Base-by-base conservation (phyloP, 2,797 vertebrate genomes). In the Tenualosa thibaudeaui region DNA sequence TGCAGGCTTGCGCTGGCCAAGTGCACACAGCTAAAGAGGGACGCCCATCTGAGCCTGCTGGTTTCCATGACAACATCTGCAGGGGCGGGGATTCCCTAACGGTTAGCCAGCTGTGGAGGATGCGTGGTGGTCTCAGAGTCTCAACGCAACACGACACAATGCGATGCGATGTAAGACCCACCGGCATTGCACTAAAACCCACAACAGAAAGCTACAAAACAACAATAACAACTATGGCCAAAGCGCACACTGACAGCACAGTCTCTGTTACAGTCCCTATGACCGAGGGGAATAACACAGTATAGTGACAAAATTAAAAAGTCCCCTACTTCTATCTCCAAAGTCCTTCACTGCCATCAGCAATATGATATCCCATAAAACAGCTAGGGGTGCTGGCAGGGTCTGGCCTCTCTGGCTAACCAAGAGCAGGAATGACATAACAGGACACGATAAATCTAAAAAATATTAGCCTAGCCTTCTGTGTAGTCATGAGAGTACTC, bases 51-150 rank as follows among this genome's bases (percentile, higher is more conserved):
- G 91, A 93, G 86, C 88, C 53, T 1, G 83, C 88, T 90, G 86
- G 94, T 96, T 95, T 91, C 95, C 94, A 95, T 95, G 94, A 93
- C 93, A 95, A 95, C 95, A 93, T 94, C 93, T 94, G 94, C 93
- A 94, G 88, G 92, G 92, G 91, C 92, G 91, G 93, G 92, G 92
- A 92, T 93, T 94, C 89, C 91, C 90, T 91, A 91, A 93, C 89
- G 90, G 89, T 88, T 91, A 87, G 89, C 90, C 88, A 90, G 87
- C 88, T 89, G 85, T 89, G 75, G 88, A 86, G 85, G 65, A 31
- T 46, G 71, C 17, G 0, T 9, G 71, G 37, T 78, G 68, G 31
- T 75, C 68, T 75, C 31, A 75, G 31, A 75, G 37, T 78, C 37
- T 78, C 37, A 37, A 56, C 15, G 19, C 65, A 71, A 78, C 37